Percentiles rank a stretch among this genome's conserved stretches.
phyloP scores from a whole-genome alignment of 2,888 invertebrate species.

The Norana najaformis region DNA sequence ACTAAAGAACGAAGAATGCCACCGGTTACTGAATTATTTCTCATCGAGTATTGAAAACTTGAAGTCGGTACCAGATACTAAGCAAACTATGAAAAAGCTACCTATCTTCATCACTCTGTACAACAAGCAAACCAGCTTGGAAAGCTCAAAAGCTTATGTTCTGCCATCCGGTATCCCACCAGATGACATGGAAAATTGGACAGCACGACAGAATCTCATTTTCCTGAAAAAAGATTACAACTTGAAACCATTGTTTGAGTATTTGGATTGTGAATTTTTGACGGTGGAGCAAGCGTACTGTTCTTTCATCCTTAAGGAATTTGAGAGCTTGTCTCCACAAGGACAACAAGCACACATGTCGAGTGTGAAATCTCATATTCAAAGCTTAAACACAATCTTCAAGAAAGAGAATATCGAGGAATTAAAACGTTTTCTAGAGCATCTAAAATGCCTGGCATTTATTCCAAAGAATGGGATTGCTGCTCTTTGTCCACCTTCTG shows the following conservation, averaged over 20 bases:
- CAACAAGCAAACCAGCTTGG: slow-evolving; percentile 40
- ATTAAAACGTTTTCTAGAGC: slow-evolving; percentile 33
- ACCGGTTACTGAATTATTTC: slow-evolving; percentile 44
- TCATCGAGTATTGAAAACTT: slow-evolving; percentile 40
- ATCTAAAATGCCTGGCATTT: slow-evolving; percentile 42
- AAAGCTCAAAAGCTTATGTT: slow-evolving; percentile 38
- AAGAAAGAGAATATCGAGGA: slow-evolving; percentile 38
- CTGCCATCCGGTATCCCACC: slow-evolving; percentile 44
- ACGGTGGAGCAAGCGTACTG: slow-evolving; percentile 42
- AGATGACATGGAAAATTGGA: slow-evolving; percentile 44
- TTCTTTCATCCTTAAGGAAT: slow-evolving; percentile 44
- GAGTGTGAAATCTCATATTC: slow-evolving; percentile 42
- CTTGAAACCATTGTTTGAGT: slow-evolving; percentile 39
- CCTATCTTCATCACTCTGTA: slow-evolving; percentile 43
- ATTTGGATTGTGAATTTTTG: slow-evolving; percentile 41
- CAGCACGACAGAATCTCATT: slow-evolving; percentile 38
- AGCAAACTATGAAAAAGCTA: slow-evolving; percentile 38
- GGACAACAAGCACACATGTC: slow-evolving; percentile 42
- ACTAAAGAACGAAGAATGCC: slow-evolving; percentile 41
- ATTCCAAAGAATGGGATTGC: slow-evolving; percentile 38
- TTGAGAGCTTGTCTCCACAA: slow-evolving; percentile 39
- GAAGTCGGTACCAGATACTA: slow-evolving; percentile 30
- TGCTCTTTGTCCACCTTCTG: slow-evolving; percentile 31
- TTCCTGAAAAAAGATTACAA: slow-evolving; percentile 42
- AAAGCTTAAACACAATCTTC: slow-evolving; percentile 30